phyloP scores from a whole-genome alignment of 2,888 invertebrate species.

The Watsonalla cultraria region DNA sequence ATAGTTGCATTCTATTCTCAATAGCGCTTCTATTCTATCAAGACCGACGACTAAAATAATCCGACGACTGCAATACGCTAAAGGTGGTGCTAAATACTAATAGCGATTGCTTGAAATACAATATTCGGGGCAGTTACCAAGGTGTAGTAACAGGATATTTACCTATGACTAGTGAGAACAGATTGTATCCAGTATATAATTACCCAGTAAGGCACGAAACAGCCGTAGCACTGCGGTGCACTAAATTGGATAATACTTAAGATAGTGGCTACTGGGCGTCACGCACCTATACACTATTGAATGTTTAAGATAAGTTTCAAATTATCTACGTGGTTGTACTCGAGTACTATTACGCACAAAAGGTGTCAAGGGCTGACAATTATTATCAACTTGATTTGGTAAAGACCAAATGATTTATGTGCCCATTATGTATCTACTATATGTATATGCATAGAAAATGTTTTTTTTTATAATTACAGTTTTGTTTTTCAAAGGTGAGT shows the following conservation, averaged over 20 bases:
- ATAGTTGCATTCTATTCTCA: no score
- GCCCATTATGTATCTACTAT: no score
- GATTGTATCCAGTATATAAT: background rate
- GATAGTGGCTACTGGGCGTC: slow-evolving; percentile 43
- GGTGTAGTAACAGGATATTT: background rate
- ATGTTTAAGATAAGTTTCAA: slow-evolving; percentile 11
- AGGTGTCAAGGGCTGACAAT: slow-evolving; percentile 32
- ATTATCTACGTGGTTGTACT: slow-evolving; percentile 1
- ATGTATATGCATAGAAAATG: no score
- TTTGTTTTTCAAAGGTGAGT: no score
- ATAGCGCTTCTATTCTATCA: no score
- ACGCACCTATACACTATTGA: slow-evolving; percentile 39
- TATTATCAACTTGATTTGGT: background rate
- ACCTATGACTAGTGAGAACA: background rate
- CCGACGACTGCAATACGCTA: no score
- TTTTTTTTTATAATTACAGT: no score
- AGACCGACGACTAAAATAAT: no score
- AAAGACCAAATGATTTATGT: no score
- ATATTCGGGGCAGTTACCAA: background rate
- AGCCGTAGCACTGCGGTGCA: slow-evolving; percentile 11
- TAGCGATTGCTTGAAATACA: background rate
- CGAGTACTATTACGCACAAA: slow-evolving; percentile 16
- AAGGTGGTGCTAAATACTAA: background rate
- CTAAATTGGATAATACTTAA: slow-evolving; percentile 47
- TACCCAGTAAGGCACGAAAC: background rate